phyloP scores from a whole-genome alignment of 2,797 vertebrate species.

The Tragelaphus oryx region DNA sequence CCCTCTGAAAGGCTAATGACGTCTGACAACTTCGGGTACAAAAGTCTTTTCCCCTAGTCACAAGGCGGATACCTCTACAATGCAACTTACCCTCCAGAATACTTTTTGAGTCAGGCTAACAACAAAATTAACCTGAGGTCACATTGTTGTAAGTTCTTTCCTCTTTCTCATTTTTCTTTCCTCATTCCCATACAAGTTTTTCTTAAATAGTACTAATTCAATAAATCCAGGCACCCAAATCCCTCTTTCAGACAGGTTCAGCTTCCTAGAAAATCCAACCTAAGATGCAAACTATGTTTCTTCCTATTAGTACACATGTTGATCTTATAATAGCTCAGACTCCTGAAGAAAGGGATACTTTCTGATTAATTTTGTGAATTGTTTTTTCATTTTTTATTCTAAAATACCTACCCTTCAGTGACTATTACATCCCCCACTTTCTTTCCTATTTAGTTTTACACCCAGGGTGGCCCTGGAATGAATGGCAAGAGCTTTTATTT shows the following conservation, averaged over 20 bases:
- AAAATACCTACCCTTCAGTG: not conserved
- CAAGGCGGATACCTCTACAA: not conserved
- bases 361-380: not conserved
- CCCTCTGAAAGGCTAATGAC: too few species aligned
- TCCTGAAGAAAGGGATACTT: not conserved
- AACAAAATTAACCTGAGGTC: not conserved
- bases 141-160: not conserved
- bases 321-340: not conserved
- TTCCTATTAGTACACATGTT: not conserved
- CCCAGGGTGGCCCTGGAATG: not conserved
- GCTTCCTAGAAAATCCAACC: not conserved
- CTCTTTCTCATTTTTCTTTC: not conserved
- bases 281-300: not conserved
- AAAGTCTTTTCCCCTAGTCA: not conserved
- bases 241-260: not conserved
- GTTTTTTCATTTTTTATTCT: not conserved
- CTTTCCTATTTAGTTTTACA: not conserved
- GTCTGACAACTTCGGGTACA: accelerated
- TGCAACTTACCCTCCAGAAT: not conserved
- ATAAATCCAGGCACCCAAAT: not conserved
- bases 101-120: not conserved
- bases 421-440: not conserved
- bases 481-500: not conserved
- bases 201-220: not conserved
- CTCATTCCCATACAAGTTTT: not conserved